Conservation (phyloP, 2,113 vertebrate genomes). For the Leptosomus discolor region DNA sequence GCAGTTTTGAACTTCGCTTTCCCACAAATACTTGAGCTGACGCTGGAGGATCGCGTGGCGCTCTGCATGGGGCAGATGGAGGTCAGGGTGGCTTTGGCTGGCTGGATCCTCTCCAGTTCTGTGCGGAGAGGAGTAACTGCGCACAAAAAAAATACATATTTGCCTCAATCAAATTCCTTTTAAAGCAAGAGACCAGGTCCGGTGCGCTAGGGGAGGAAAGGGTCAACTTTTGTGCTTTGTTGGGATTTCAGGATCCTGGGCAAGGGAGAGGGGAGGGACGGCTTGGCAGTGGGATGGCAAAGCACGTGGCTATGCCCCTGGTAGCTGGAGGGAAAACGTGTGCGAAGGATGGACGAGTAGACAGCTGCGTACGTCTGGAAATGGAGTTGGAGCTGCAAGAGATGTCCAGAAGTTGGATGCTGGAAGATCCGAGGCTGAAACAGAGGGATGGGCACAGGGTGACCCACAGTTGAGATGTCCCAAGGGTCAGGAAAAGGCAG, state of each 20-base stretch:
- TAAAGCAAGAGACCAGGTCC: not conserved
- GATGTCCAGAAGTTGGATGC: not conserved
- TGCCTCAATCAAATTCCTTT: not conserved
- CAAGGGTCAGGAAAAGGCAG: not conserved
- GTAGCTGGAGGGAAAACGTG: not conserved
- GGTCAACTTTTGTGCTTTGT: not conserved
- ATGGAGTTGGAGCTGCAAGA: not conserved
- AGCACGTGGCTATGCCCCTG: fast-evolving
- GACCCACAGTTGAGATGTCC: not conserved
- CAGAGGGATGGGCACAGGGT: not conserved
- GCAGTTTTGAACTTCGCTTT: not conserved
- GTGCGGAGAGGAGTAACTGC: not conserved
- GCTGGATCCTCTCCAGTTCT: not conserved
- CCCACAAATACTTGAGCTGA: not conserved
- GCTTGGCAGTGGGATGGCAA: too few relatives aligned
- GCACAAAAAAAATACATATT: not conserved
- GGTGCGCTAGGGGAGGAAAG: not conserved
- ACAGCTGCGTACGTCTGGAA: fast-evolving
- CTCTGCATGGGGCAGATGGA: not conserved
- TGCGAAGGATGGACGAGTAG: not conserved
- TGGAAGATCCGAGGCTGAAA: not conserved
- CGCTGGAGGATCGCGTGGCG: not conserved
- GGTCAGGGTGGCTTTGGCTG: not conserved
- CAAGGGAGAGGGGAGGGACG: not conserved
- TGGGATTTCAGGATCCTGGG: not conserved